Conservation (phyloP, 92 coral and sea anemone species). For the Porites rus region DNA sequence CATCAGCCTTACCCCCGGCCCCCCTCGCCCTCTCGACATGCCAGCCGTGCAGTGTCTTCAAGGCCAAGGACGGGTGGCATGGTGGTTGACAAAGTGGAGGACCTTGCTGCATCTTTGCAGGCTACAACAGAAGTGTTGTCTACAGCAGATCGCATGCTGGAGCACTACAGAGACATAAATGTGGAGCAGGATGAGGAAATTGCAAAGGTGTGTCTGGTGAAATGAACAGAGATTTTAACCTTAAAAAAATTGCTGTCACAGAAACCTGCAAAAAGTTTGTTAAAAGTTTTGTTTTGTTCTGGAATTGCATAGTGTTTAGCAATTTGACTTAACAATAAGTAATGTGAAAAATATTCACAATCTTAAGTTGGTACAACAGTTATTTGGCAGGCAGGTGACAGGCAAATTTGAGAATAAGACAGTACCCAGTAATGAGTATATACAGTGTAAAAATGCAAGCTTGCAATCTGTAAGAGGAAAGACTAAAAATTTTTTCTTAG, state of each 20-base stretch:
- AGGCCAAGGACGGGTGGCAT: constrained; percentile 56
- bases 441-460: not conserved
- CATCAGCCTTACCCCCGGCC: constrained; percentile 63
- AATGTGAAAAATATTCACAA: no score
- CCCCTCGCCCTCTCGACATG: constrained; percentile 56
- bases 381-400: no score
- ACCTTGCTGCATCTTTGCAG: constrained; percentile 95
- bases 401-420: no score
- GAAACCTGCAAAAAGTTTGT: no score
- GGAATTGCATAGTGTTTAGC: no score
- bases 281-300: no score
- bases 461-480: not conserved
- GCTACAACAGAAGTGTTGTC: constrained; percentile 98
- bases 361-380: no score
- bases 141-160: constrained; percentile 99
- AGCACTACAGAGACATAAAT: constrained; percentile 96
- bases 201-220: constrained; percentile 63
- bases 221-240: not conserved
- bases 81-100: constrained; percentile 90
- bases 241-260: no score
- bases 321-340: no score
- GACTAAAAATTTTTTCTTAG: not conserved
- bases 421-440: no score
- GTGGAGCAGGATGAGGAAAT: constrained; percentile 99
- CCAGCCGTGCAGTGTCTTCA: constrained; percentile 48